A percentile compares a stretch with the other conserved stretches of the same genome.
phyloP scores from a whole-genome alignment of 2,113 vertebrate species.

The Galemys pyrenaicus region DNA sequence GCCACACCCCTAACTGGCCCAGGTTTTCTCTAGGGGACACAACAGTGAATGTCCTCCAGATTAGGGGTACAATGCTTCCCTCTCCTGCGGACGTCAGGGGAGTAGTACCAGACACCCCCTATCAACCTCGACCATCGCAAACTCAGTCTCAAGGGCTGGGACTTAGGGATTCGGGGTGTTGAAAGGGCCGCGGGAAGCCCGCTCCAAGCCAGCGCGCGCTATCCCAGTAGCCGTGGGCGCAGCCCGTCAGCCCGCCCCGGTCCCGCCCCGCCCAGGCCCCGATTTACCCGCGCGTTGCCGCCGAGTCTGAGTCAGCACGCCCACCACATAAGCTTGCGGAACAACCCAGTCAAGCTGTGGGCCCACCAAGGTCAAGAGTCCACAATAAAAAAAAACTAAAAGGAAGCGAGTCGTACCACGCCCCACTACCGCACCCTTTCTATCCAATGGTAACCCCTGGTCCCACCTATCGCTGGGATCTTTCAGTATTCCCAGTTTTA shows the following conservation, averaged over 20 bases:
- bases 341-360: fast-evolving
- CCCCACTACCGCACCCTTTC: not conserved
- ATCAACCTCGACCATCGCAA: not conserved
- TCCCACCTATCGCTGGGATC: not conserved
- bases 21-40: not conserved
- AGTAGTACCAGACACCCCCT: not conserved
- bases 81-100: not conserved
- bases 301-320: not conserved
- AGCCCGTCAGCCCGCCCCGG: not conserved
- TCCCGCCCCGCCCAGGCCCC: not conserved
- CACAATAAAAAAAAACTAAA: fast-evolving
- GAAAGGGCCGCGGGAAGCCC: fast-evolving
- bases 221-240: fast-evolving
- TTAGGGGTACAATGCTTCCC: not conserved
- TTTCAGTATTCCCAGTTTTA: not conserved
- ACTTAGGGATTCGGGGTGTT: not conserved
- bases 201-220: not conserved
- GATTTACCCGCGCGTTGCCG: not conserved
- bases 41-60: not conserved
- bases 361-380: not conserved
- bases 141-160: not conserved
- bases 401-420: not conserved
- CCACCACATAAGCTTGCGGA: fast-evolving
- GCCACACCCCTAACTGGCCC: not conserved
- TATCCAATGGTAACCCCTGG: not conserved